Conservation (phyloP, 2,113 vertebrate species). For the Epinephelus moara region DNA sequence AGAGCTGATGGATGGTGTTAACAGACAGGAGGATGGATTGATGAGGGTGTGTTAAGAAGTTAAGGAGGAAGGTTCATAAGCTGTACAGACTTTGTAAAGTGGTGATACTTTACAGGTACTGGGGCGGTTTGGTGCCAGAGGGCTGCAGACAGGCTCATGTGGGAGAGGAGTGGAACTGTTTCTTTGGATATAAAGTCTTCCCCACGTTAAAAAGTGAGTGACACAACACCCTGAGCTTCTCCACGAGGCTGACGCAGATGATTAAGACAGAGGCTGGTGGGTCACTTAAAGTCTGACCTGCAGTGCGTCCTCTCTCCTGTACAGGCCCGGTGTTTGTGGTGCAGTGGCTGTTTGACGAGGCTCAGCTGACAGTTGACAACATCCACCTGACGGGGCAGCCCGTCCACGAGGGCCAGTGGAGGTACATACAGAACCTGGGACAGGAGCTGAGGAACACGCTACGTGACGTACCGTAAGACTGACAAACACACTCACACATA, state of each 20-base stretch:
- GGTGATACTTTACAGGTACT: constrained; percentile 85
- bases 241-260: too few species aligned
- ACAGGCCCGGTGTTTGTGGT: constrained; percentile 94
- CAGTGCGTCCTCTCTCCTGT: neutral
- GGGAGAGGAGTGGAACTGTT: constrained; percentile 73
- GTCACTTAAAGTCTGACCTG: constrained; percentile 10
- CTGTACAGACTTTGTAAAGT: neutral
- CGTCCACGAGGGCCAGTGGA: constrained; percentile 93
- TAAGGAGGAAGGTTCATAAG: neutral
- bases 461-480: constrained; percentile 90
- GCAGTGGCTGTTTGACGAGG: constrained; percentile 97
- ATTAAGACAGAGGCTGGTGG: neutral
- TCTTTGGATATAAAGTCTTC: constrained; percentile 90
- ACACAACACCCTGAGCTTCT: neutral
- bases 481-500: neutral
- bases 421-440: constrained; percentile 94
- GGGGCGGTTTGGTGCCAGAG: constrained; percentile 92
- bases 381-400: constrained; percentile 93
- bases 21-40: neutral
- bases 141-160: constrained; percentile 89
- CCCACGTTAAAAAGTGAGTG: constrained; percentile 83
- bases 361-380: constrained; percentile 94
- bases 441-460: constrained; percentile 92
- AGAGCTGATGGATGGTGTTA: too few species aligned
- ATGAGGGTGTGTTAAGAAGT: neutral